These are phyloP conservation scores for Galerucella calmariensis DNA, from an alignment of 2,888 invertebrate species.

Conservation along the genomic window DNA sequence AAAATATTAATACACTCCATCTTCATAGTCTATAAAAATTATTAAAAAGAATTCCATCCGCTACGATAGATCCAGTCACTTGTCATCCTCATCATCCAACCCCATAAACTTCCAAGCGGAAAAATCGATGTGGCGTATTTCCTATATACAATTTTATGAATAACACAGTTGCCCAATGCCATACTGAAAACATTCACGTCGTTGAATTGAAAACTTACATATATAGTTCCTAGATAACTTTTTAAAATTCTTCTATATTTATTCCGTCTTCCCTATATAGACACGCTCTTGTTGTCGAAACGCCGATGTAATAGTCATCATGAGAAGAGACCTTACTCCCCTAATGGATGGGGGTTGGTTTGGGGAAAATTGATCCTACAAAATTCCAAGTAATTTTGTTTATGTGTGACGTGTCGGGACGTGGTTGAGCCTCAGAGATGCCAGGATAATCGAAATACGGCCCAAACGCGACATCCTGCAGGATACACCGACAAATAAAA, in stretches of 20 bases:
- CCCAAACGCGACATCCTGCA: slow-evolving; percentile 42
- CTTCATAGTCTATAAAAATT: slow-evolving; percentile 13
- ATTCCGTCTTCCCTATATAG: neutral
- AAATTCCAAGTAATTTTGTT: slow-evolving; percentile 63
- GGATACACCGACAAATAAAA: slow-evolving; percentile 19
- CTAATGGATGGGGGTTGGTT: slow-evolving; percentile 42
- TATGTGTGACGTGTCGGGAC: slow-evolving; percentile 49
- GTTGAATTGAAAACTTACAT: neutral
- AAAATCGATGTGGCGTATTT: slow-evolving; percentile 48
- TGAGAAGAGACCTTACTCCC: slow-evolving; percentile 52
- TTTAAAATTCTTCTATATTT: neutral
- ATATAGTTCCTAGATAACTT: neutral
- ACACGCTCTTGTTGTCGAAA: neutral
- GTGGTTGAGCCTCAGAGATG: slow-evolving; percentile 51
- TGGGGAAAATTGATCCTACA: slow-evolving; percentile 51
- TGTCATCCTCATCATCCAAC: slow-evolving; percentile 30
- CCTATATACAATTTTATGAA: slow-evolving; percentile 53
- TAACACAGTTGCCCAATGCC: slow-evolving; percentile 47
- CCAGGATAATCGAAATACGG: slow-evolving; percentile 48
- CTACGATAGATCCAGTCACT: slow-evolving; percentile 27
- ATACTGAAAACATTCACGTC: neutral
- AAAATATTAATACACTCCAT: neutral
- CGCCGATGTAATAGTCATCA: slow-evolving; percentile 54
- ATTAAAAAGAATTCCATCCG: slow-evolving; percentile 26
- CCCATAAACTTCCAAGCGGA: slow-evolving; percentile 31